phyloP scores from a whole-genome alignment of 2,888 invertebrate genomes.

The Oligia fasciuncula region DNA sequence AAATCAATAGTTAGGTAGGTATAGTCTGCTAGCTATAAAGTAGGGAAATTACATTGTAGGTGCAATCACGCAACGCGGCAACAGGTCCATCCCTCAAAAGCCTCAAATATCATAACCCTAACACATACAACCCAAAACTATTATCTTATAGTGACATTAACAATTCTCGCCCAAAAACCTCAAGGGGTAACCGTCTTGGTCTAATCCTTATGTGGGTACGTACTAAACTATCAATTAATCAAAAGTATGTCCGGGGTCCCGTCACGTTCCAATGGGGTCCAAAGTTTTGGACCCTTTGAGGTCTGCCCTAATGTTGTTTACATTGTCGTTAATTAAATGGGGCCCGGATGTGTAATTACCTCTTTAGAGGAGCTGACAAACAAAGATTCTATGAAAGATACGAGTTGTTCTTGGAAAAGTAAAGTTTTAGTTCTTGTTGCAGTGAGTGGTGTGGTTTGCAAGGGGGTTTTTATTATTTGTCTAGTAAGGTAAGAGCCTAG shows the following conservation, averaged over 20 bases:
- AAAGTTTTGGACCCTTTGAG: conserved; percentile 78
- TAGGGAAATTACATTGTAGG: neutral
- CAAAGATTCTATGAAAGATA: conserved; percentile 59
- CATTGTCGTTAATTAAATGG: conserved; percentile 81
- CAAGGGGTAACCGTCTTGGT: conserved; percentile 70
- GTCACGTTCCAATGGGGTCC: conserved; percentile 71
- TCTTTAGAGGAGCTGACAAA: conserved; percentile 58
- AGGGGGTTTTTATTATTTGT: neutral
- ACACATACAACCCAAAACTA: conserved; percentile 48
- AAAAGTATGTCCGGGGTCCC: conserved; percentile 71
- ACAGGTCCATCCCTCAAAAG: conserved; percentile 1
- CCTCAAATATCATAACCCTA: conserved; percentile 17
- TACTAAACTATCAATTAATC: conserved; percentile 79
- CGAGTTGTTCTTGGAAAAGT: conserved; percentile 21
- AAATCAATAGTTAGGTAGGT: neutral
- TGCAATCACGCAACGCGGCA: neutral
- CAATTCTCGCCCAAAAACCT: conserved; percentile 68
- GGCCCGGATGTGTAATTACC: conserved; percentile 74
- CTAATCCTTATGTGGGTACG: conserved; percentile 73
- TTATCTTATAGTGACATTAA: conserved; percentile 63
- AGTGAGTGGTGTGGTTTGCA: neutral
- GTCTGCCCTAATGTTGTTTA: conserved; percentile 82
- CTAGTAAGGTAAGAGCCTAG: neutral
- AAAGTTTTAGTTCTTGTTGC: conserved; percentile 25
- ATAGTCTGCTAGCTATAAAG: neutral